Conservation (phyloP, 2,888 invertebrate genomes). For the Dyspetes luteomarginatus region DNA sequence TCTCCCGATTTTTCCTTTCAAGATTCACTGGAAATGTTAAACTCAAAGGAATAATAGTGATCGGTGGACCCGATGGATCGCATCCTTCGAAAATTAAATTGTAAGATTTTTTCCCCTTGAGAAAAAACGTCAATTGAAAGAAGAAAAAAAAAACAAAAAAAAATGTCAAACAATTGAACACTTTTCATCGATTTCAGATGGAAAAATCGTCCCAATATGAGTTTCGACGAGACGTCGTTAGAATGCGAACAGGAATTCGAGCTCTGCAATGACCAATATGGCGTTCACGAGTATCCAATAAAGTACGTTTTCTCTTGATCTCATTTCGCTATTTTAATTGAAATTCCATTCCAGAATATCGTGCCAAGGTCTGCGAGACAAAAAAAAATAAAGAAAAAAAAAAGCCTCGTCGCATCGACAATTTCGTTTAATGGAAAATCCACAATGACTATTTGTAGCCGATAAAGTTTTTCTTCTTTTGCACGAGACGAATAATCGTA, state of each 20-base stretch:
- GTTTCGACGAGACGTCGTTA: slow-evolving; percentile 93
- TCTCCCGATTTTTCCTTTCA: slow-evolving; percentile 64
- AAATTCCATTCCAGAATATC: slow-evolving; percentile 17
- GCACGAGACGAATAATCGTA: background rate
- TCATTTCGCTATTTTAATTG: slow-evolving; percentile 28
- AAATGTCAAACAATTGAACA: background rate
- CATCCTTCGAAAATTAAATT: slow-evolving; percentile 95
- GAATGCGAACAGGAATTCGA: slow-evolving; percentile 96
- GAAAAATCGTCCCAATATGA: slow-evolving; percentile 97
- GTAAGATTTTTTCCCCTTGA: slow-evolving; percentile 89
- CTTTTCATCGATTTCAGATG: slow-evolving; percentile 85
- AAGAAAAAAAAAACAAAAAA: slow-evolving; percentile 1
- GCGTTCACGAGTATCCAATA: slow-evolving; percentile 93
- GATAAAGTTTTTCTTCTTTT: slow-evolving; percentile 7
- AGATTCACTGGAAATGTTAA: slow-evolving; percentile 97
- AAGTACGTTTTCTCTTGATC: slow-evolving; percentile 87
- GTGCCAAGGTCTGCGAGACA: slow-evolving; percentile 52
- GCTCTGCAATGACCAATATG: slow-evolving; percentile 90
- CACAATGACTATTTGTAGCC: background rate
- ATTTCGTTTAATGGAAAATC: slow-evolving; percentile 11
- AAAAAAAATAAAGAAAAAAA: too few species aligned
- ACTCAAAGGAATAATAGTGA: slow-evolving; percentile 95
- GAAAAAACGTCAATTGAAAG: too few species aligned
- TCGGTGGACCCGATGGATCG: slow-evolving; percentile 93
- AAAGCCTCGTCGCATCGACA: slow-evolving; percentile 1